Evolutionary conservation across 2,113 vertebrate species (phyloP).

Genomic region (Sceloporus tristichus): DNA sequence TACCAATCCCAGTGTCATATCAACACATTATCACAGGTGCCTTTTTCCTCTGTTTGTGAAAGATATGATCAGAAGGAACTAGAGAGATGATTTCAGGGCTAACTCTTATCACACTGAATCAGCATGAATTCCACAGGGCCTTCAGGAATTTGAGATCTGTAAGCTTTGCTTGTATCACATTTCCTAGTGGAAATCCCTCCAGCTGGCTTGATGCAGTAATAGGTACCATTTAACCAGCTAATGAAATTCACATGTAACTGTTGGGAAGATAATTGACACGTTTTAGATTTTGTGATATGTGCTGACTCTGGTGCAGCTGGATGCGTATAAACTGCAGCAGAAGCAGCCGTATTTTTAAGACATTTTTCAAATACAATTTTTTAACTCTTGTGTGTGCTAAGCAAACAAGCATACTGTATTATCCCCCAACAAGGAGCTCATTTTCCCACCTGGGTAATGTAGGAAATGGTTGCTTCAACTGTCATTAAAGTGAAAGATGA

Average conservation of each 20-base stretch:
- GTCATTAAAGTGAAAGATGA: not conserved
- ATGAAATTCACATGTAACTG: slow-evolving; percentile 77
- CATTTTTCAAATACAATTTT: not conserved
- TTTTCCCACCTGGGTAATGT: slow-evolving; percentile 12
- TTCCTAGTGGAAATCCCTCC: slow-evolving; percentile 81
- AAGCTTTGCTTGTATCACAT: slow-evolving; percentile 74
- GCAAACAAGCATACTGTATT: not conserved
- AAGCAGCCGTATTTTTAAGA: slow-evolving; percentile 14
- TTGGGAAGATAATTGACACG: slow-evolving; percentile 73
- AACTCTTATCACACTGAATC: slow-evolving; percentile 67
- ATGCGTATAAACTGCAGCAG: slow-evolving; percentile 5
- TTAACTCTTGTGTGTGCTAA: not conserved
- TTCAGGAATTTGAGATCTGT: slow-evolving; percentile 70
- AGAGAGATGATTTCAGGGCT: slow-evolving; percentile 25
- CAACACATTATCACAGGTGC: not conserved
- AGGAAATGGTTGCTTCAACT: not conserved
- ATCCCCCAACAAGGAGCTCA: not conserved
- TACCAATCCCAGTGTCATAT: not conserved
- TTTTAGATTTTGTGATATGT: slow-evolving; percentile 52
- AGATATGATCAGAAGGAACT: not conserved
- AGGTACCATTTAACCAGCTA: slow-evolving; percentile 68
- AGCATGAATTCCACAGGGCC: slow-evolving; percentile 65
- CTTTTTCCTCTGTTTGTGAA: not conserved
- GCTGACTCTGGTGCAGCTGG: slow-evolving; percentile 44
- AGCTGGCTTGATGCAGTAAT: slow-evolving; percentile 75